Conservation (phyloP, 1,140 invertebrate species). For the Atta texana region DNA sequence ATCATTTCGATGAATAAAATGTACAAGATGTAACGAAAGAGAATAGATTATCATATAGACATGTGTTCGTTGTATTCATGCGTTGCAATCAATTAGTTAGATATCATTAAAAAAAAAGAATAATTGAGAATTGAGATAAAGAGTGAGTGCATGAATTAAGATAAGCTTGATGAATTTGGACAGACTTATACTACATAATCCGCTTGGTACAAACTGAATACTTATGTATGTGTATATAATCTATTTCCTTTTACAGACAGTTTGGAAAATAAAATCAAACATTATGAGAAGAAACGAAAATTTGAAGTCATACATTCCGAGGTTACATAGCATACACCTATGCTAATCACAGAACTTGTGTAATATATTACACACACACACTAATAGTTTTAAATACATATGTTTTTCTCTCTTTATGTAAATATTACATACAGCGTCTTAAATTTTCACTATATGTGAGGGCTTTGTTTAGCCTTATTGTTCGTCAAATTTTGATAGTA, state of each 20-base stretch:
- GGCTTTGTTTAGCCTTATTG: conserved; percentile 37
- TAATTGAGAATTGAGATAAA: not conserved
- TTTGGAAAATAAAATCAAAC: conserved; percentile 91
- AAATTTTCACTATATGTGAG: conserved; percentile 1
- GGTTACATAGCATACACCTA: conserved; percentile 39
- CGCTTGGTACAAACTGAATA: conserved; percentile 16
- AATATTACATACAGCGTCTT: conserved; percentile 26
- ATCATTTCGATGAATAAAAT: not conserved
- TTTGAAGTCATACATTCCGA: conserved; percentile 27
- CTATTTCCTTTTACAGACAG: conserved; percentile 88
- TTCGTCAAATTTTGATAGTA: conserved; percentile 43
- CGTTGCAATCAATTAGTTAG: conserved; percentile 26
- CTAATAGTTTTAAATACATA: conserved; percentile 39
- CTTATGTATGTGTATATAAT: conserved; percentile 31
- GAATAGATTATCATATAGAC: not conserved
- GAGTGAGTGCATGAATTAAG: not conserved
- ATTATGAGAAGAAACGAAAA: conserved; percentile 89
- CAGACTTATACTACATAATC: conserved; percentile 12
- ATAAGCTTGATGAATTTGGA: conserved; percentile 14
- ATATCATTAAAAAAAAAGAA: not conserved
- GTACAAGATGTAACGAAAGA: not conserved
- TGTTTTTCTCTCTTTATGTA: conserved; percentile 21
- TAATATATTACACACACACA: conserved; percentile 24
- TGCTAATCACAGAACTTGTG: conserved; percentile 45
- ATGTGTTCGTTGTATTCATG: conserved; percentile 39